phyloP scores from a whole-genome alignment of 2,797 vertebrate species.

The Pseudochromis fuscus region DNA sequence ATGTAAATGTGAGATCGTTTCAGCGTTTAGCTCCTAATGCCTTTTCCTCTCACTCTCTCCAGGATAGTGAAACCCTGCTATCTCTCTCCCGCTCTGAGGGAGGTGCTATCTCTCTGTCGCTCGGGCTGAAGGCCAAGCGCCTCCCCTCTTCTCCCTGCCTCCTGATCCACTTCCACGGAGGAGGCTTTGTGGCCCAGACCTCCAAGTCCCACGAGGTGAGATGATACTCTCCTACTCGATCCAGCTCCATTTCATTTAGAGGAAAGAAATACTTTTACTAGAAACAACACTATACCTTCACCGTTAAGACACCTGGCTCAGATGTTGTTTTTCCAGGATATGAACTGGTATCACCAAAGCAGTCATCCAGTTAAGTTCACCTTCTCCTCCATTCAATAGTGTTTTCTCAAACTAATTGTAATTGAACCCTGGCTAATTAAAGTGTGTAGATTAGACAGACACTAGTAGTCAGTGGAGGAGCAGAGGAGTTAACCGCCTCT shows the following conservation, averaged over 20 bases:
- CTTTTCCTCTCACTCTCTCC: constrained; percentile 12
- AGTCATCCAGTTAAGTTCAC: constrained; percentile 22
- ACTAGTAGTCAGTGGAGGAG: constrained; percentile 40
- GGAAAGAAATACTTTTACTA: not conserved
- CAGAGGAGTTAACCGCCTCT: constrained; percentile 33
- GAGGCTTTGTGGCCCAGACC: constrained; percentile 95
- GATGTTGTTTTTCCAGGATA: constrained; percentile 21
- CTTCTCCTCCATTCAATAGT: constrained; percentile 26
- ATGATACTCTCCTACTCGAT: not conserved
- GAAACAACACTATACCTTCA: not conserved
- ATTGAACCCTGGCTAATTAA: constrained; percentile 61
- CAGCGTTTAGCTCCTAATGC: too few relatives aligned
- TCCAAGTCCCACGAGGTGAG: constrained; percentile 94
- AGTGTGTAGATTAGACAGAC: constrained; percentile 39
- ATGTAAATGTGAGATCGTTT: not conserved
- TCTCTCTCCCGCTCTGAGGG: constrained; percentile 87
- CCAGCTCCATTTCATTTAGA: not conserved
- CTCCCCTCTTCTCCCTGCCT: constrained; percentile 87
- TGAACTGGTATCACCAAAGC: constrained; percentile 3
- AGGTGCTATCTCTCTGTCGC: constrained; percentile 84
- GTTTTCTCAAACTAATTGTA: constrained; percentile 65
- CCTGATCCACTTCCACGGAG: constrained; percentile 92
- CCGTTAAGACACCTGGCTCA: constrained; percentile 3
- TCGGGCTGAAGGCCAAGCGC: constrained; percentile 84
- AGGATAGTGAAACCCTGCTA: constrained; percentile 90